Evolutionary conservation across 1,140 invertebrate species (phyloP), one percentile per base, ranked within the genome.

Genomic region (Bombus soroeensis): DNA sequence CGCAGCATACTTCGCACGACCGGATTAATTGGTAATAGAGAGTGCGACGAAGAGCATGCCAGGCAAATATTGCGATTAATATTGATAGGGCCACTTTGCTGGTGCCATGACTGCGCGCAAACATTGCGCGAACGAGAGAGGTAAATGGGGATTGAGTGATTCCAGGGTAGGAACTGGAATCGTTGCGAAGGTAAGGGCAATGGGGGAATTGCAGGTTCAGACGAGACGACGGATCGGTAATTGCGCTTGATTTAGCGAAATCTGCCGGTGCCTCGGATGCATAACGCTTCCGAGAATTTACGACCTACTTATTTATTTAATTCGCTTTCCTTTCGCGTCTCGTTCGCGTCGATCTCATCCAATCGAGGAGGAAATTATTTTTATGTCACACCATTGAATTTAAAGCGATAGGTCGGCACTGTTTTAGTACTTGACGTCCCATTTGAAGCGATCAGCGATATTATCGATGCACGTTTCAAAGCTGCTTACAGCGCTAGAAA

Each of bases 21-120:
- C 94, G 92, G 93, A 95, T 95, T 95, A 95, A 95, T 95, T 95
- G 94, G 94, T 94, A 94, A 94, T 95, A 94, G 93, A 94, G 92
- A 92, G 92, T 91, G 89, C 87, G 89, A 89, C 91, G 85, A 86
- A 88, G 89, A 89, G 78, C 88, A 91, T 87, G 91, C 90, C 87
- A 70, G 90, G 88, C 92, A 93, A 94, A 94, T 94, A 93, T 93
- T 87, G 92, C 92, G 88, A 94, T 94, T 94, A 93, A 94, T 93
- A 94, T 94, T 94, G 93, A 94, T 93, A 94, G 93, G 92, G 92
- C 87, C 91, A 93, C 92, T 94, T 93, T 93, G 93, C 87, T 91
- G 88, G 83, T 92, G 89, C 74, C 83, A 87, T 34, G 74, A 53
- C 71, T 66, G 76, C 75, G 78, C 75, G 85, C 89, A 85, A 89